Percentiles rank a stretch among this genome's conserved stretches.
These are phyloP conservation scores for Oscheius myriophilus DNA, from an alignment of 2,888 invertebrate species.

Conservation along the genomic window DNA sequence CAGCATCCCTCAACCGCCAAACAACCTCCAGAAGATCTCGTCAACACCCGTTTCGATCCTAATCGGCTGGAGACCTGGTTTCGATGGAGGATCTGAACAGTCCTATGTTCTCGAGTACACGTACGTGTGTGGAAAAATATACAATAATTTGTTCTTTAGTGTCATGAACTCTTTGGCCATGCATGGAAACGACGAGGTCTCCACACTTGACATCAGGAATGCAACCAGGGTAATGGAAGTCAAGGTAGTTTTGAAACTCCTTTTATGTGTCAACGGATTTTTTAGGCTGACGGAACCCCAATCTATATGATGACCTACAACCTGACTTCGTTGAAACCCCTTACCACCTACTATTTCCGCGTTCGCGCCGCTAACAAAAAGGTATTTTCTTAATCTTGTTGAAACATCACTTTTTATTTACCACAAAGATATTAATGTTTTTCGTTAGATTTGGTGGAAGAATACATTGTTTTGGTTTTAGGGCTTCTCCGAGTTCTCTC, in stretches of 20 bases:
- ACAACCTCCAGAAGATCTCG: slow-evolving; percentile 45
- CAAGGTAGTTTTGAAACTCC: not conserved
- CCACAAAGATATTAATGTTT: not conserved
- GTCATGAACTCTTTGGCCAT: slow-evolving; percentile 51
- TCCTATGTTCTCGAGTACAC: slow-evolving; percentile 55
- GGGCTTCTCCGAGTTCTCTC: slow-evolving; percentile 62
- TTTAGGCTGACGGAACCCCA: slow-evolving; percentile 33
- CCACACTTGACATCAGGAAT: slow-evolving; percentile 39
- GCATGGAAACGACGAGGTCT: slow-evolving; percentile 34
- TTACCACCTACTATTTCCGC: slow-evolving; percentile 58
- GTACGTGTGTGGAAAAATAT: not conserved
- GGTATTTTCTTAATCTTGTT: no score
- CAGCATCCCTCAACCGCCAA: slow-evolving; percentile 56
- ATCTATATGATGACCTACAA: slow-evolving; percentile 47
- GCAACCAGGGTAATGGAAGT: slow-evolving; percentile 26
- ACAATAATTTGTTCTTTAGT: slow-evolving; percentile 14
- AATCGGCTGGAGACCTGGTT: slow-evolving; percentile 66
- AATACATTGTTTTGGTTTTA: slow-evolving; percentile 6
- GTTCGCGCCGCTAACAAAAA: slow-evolving; percentile 38
- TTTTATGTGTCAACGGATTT: not conserved
- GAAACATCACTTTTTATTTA: no score
- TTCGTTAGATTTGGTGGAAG: not conserved
- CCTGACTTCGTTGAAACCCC: slow-evolving; percentile 57
- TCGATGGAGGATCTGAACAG: slow-evolving; percentile 67
- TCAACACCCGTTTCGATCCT: slow-evolving; percentile 51